Evolutionary conservation across 2,888 invertebrate species (phyloP).

Genomic region (Sminthurides aquaticus): DNA sequence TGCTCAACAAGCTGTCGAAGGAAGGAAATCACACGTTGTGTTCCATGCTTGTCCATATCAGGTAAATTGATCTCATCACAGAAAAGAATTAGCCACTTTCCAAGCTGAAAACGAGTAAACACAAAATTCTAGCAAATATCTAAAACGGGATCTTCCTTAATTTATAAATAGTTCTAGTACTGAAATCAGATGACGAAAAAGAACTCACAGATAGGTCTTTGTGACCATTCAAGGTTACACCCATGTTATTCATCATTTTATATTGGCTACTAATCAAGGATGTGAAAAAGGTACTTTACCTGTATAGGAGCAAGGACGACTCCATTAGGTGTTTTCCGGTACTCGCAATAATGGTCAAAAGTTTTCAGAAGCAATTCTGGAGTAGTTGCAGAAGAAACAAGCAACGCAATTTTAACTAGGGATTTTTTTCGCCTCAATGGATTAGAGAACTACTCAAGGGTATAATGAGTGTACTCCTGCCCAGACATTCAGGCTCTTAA

Average conservation of each 20-base stretch:
- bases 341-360: slow-evolving; percentile 99
- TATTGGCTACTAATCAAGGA: neutral
- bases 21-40: slow-evolving; percentile 98
- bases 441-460: too few relatives aligned
- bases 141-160: neutral
- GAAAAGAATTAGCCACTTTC: slow-evolving; percentile 97
- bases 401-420: slow-evolving; percentile 52
- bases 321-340: slow-evolving; percentile 96
- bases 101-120: slow-evolving; percentile 58
- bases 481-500: too few relatives aligned
- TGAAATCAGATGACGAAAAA: slow-evolving; percentile 20
- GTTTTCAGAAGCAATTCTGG: slow-evolving; percentile 95
- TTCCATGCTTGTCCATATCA: slow-evolving; percentile 96
- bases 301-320: slow-evolving; percentile 90
- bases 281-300: slow-evolving; percentile 48
- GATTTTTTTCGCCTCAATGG: too few relatives aligned
- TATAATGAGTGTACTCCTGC: neutral
- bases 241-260: neutral
- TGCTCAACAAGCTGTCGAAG: slow-evolving; percentile 94
- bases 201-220: slow-evolving; percentile 17
- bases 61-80: too few relatives aligned
- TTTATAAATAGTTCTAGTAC: too few relatives aligned
- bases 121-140: too few relatives aligned
- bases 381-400: slow-evolving; percentile 98
- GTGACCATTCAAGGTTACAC: neutral